Evolutionary conservation across 2,797 vertebrate species (phyloP), one percentile per base, ranked within the genome.

Genomic region (Melanotaenia boesemani): DNA sequence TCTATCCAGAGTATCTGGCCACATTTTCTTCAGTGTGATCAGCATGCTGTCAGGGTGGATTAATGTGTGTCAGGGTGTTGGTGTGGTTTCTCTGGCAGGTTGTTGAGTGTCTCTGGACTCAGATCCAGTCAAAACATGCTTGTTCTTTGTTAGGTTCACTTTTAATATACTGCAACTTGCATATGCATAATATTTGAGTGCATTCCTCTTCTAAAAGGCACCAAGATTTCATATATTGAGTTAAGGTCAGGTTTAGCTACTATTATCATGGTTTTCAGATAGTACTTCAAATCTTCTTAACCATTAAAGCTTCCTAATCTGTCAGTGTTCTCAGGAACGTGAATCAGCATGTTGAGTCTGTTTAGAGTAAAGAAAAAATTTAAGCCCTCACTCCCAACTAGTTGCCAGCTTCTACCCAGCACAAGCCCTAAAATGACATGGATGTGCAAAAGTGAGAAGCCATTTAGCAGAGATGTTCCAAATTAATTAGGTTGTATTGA

Each of bases 401-500:
- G 32, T 34, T 34, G 32, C 32, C 32, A 34, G 32, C 65, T 0
- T 13, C 61, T 56, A 77, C 76, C 50, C 46, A 10, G 72, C 72
- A 41, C 56, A 8, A 76, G 63, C 73, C 71, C 74, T 60, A 72
- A 72, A 44, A 58, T 74, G 79, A 71, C 89, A 88, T 18, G 60
- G 63, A 76, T 32, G 86, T 90, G 86, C 48, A 84, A 86, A 72
- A 67, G 70, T 78, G 41, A 60, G 61, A 77, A 69, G 39, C 76
- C 82, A 81, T 83, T 88, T 79, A 77, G 76, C 72, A 32, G 50
- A 2, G 3, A 50, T 44, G 74, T 89, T 93, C 78, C 64, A 73
- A 88, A 89, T 85, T 72, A 86, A 91, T 90, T 83, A 18, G 28
- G 74, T 56, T 76, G 63, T 71, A 71, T 77, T 76, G 72, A 82